phyloP scores from a whole-genome alignment of 2,797 vertebrate genomes.

The Poeciliopsis turneri region DNA sequence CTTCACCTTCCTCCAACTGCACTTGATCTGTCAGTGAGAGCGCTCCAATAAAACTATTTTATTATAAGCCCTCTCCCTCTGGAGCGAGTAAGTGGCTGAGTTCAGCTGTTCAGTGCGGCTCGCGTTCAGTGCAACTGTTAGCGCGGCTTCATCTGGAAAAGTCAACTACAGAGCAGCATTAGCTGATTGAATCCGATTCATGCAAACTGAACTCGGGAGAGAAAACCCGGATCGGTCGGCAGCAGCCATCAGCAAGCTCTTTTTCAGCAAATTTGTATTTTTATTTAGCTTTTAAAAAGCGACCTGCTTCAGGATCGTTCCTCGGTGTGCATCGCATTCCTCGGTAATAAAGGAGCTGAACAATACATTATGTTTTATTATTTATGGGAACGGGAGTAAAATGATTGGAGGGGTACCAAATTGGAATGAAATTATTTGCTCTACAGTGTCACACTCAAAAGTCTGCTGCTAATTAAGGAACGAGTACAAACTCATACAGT shows the following conservation, averaged over 20 bases:
- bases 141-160: slow-evolving; percentile 61
- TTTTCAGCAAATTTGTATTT: slow-evolving; percentile 14
- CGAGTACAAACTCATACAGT: slow-evolving; percentile 69
- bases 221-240: slow-evolving; percentile 8
- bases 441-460: slow-evolving; percentile 57
- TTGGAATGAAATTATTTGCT: slow-evolving; percentile 63
- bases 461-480: slow-evolving; percentile 69
- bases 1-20: slow-evolving; percentile 40
- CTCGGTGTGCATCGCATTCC: background rate
- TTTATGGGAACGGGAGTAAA: slow-evolving; percentile 33
- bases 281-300: slow-evolving; percentile 4
- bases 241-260: background rate
- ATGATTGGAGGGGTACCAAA: slow-evolving; percentile 57
- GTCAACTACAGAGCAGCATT: slow-evolving; percentile 61
- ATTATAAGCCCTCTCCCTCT: slow-evolving; percentile 57
- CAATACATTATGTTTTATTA: slow-evolving; percentile 36
- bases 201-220: slow-evolving; percentile 27
- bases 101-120: slow-evolving; percentile 54
- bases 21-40: slow-evolving; percentile 39
- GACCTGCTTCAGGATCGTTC: background rate
- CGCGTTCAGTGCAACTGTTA: slow-evolving; percentile 57
- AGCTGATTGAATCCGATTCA: slow-evolving; percentile 71
- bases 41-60: slow-evolving; percentile 61
- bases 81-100: slow-evolving; percentile 62
- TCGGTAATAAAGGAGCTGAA: slow-evolving; percentile 26